phyloP scores from a whole-genome alignment of 2,888 invertebrate genomes.

The Anthophora plumipes region DNA sequence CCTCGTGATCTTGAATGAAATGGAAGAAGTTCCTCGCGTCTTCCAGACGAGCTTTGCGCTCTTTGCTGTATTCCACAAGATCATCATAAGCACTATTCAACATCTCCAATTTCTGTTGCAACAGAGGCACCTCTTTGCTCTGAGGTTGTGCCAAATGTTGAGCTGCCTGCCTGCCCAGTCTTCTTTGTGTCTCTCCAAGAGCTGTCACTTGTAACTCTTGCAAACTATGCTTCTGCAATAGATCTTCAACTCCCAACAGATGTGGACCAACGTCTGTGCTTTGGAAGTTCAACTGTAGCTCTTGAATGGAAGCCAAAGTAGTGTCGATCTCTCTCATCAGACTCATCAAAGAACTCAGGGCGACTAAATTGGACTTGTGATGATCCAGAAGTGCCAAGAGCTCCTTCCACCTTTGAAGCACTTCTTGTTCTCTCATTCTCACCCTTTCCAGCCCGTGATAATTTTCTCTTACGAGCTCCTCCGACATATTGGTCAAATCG shows the following conservation, averaged over 20 bases:
- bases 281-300: constrained; percentile 91
- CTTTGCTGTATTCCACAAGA: constrained; percentile 90
- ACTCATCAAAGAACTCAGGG: constrained; percentile 94
- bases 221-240: constrained; percentile 96
- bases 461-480: constrained; percentile 95
- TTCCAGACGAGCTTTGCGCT: constrained; percentile 93
- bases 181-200: constrained; percentile 93
- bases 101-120: constrained; percentile 90
- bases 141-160: constrained; percentile 78
- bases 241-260: constrained; percentile 96
- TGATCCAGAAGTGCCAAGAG: constrained; percentile 93
- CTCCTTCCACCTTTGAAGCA: constrained; percentile 94
- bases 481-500: constrained; percentile 96
- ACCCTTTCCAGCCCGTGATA: constrained; percentile 96
- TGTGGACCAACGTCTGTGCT: constrained; percentile 97
- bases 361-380: constrained; percentile 91
- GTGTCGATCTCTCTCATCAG: constrained; percentile 96
- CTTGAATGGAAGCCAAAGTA: constrained; percentile 92
- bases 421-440: constrained; percentile 89
- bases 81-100: constrained; percentile 92
- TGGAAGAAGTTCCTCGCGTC: constrained; percentile 97
- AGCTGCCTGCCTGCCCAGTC: constrained; percentile 89
- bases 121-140: constrained; percentile 85
- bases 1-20: constrained; percentile 98
- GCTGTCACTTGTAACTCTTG: constrained; percentile 94